A percentile compares a stretch with the other conserved stretches of the same genome.
Evolutionary conservation across 2,797 vertebrate species (phyloP).

Genomic region (Nannoperca obscura): DNA sequence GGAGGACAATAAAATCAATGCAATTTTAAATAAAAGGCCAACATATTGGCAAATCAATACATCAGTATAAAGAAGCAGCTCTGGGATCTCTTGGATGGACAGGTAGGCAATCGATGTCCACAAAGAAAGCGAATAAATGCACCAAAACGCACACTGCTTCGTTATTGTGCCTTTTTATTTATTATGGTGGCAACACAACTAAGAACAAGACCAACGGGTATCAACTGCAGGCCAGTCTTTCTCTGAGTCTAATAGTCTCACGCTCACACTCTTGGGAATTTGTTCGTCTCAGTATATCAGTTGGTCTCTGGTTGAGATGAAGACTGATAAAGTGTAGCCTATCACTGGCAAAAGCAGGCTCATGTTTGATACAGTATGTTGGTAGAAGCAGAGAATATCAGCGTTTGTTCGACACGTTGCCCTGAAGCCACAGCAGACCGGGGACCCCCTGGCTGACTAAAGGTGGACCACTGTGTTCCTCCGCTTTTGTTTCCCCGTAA

Average conservation of each 20-base stretch:
- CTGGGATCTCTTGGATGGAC: not conserved
- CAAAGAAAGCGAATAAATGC: not conserved
- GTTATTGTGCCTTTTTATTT: not conserved
- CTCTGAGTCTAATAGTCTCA: not conserved
- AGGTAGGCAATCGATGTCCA: not conserved
- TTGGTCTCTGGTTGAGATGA: not conserved
- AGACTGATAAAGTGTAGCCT: not conserved
- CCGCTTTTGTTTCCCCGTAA: slow-evolving; percentile 54
- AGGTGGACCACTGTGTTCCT: slow-evolving; percentile 46
- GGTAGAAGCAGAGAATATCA: not conserved
- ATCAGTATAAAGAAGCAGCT: not conserved
- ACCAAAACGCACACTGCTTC: not conserved
- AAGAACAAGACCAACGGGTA: not conserved
- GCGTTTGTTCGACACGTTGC: slow-evolving; percentile 2
- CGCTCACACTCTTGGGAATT: not conserved
- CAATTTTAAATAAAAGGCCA: not conserved
- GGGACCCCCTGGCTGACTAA: slow-evolving; percentile 26
- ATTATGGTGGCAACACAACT: not conserved
- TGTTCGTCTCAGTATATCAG: not conserved
- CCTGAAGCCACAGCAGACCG: slow-evolving; percentile 10
- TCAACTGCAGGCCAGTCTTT: not conserved
- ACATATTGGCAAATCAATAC: slow-evolving; percentile 3
- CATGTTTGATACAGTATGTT: not conserved
- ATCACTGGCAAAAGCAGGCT: not conserved
- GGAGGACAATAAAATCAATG: slow-evolving; percentile 50